phyloP scores from a whole-genome alignment of 2,797 vertebrate species.

The Anguilla anguilla region DNA sequence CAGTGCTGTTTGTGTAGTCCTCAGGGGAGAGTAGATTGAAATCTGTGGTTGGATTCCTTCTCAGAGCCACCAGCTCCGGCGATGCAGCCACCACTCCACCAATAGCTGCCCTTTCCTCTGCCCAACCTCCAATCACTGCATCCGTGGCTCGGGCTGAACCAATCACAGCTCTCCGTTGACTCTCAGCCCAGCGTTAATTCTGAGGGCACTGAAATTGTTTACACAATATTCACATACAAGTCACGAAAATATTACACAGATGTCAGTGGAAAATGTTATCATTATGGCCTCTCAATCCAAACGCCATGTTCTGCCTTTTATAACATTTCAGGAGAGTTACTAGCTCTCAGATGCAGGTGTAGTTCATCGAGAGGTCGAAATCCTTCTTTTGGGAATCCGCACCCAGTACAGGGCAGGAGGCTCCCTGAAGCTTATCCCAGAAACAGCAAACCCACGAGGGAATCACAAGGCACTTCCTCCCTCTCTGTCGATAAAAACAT shows the following conservation, averaged over 20 bases:
- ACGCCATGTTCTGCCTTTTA: too few relatives aligned
- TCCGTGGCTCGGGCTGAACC: neutral
- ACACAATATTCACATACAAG: neutral
- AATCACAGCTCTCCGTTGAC: neutral
- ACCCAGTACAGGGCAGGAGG: too few relatives aligned
- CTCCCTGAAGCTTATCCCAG: too few relatives aligned
- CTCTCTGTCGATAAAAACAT: neutral
- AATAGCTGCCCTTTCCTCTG: neutral
- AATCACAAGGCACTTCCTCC: too few relatives aligned
- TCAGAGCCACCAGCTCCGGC: neutral
- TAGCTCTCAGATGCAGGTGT: too few relatives aligned
- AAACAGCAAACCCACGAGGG: too few relatives aligned
- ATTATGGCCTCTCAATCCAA: too few relatives aligned
- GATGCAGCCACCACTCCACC: neutral
- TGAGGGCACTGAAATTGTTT: too few relatives aligned
- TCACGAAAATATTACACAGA: neutral
- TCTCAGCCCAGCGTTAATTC: neutral
- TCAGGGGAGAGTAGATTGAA: slow-evolving; percentile 4
- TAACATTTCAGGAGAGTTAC: too few relatives aligned
- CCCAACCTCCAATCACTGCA: neutral
- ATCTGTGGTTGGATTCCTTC: neutral
- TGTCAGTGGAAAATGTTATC: too few relatives aligned
- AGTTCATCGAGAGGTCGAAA: too few relatives aligned
- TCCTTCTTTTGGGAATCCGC: too few relatives aligned
- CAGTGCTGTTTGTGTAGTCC: neutral